Evolutionary conservation across 2,888 invertebrate genomes (phyloP).

Genomic region (Phrixothrix hirtus): DNA sequence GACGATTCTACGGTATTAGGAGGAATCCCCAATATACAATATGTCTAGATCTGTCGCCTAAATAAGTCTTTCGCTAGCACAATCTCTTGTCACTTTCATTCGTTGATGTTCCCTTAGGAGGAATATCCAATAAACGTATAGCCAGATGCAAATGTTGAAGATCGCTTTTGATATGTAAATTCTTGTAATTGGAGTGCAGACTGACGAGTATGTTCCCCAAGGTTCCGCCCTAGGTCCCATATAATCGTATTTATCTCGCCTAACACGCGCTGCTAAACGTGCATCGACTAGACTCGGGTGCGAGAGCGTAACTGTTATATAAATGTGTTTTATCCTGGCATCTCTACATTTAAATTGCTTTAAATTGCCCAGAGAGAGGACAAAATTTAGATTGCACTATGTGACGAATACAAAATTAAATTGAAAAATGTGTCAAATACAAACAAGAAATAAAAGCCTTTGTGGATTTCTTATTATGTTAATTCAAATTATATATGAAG

Average conservation of each 20-base stretch:
- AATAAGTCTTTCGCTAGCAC: conserved; percentile 2
- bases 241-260: conserved; percentile 31
- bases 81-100: conserved; percentile 9
- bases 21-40: too few relatives aligned
- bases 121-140: conserved; percentile 31
- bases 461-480: too few relatives aligned
- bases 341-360: conserved; percentile 30
- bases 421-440: conserved; percentile 5
- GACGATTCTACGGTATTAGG: too few relatives aligned
- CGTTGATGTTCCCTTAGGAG: conserved; percentile 24
- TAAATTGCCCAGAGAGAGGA: conserved; percentile 21
- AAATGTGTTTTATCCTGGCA: conserved; percentile 27
- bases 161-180: conserved; percentile 51
- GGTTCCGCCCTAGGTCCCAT: conserved; percentile 25
- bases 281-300: conserved; percentile 17
- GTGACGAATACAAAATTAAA: conserved; percentile 16
- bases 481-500: too few relatives aligned
- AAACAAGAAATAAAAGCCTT: conserved; percentile 5
- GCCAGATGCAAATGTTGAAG: conserved; percentile 40
- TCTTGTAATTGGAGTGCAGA: conserved; percentile 43
- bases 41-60: too few relatives aligned
- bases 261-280: conserved; percentile 29
- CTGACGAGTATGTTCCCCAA: conserved; percentile 33
- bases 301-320: conserved; percentile 26
- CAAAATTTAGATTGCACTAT: conserved; percentile 25